Percentiles rank a stretch among this genome's conserved stretches.
Conservation (phyloP, 2,888 invertebrate species). For the Orgyia antiqua region DNA sequence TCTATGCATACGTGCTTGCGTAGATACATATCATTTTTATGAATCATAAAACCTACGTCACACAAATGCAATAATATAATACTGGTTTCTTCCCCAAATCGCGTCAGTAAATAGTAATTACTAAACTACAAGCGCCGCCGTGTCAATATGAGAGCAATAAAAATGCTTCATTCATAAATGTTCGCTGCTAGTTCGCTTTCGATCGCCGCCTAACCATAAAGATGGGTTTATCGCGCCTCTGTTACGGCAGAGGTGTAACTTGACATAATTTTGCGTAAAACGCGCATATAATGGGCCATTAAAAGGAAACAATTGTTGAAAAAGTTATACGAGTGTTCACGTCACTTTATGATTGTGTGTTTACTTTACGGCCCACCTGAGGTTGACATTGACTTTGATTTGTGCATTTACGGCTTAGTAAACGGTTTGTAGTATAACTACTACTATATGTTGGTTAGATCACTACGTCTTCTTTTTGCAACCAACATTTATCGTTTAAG, state of each 20-base stretch:
- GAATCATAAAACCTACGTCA: conserved; percentile 66
- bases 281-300: conserved; percentile 75
- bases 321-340: conserved; percentile 75
- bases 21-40: conserved; percentile 71
- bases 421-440: conserved; percentile 49
- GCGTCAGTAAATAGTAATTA: conserved; percentile 65
- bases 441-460: no score
- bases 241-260: conserved; percentile 74
- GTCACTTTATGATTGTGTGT: conserved; percentile 76
- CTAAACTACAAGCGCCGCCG: conserved; percentile 57
- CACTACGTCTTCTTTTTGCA: no score
- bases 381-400: conserved; percentile 77
- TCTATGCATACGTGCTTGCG: conserved; percentile 39
- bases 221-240: conserved; percentile 72
- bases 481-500: no score
- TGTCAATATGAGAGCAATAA: conserved; percentile 73
- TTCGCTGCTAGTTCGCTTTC: conserved; percentile 62
- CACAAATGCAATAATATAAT: conserved; percentile 66
- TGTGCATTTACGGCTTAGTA: conserved; percentile 69
- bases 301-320: conserved; percentile 78
- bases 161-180: conserved; percentile 72
- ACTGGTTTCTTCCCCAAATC: conserved; percentile 68
- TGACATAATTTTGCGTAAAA: conserved; percentile 78
- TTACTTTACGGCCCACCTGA: conserved; percentile 73
- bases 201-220: conserved; percentile 70